Percentiles rank a stretch among this genome's conserved stretches.
Evolutionary conservation across 2,888 invertebrate genomes (phyloP).

Genomic region (Muscina levida): DNA sequence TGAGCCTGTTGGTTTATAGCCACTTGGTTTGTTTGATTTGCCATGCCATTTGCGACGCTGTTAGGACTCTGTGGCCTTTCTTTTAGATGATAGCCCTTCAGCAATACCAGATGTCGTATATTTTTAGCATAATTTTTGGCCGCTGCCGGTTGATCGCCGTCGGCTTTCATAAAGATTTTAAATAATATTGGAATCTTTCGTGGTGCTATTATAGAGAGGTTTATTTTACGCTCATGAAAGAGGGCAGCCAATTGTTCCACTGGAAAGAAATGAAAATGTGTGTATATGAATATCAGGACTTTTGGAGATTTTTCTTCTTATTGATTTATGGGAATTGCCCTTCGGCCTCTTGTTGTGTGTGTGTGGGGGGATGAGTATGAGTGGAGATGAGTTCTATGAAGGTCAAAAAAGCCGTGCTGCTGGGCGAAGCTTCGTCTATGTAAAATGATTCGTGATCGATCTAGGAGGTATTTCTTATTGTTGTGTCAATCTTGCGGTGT

Average conservation of each 20-base stretch:
- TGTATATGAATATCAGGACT: too few species aligned
- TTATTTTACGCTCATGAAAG: conserved; percentile 90
- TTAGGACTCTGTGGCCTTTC: conserved; percentile 85
- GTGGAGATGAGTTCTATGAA: too few species aligned
- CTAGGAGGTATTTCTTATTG: too few species aligned
- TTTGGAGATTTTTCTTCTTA: too few species aligned
- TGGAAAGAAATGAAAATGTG: conserved; percentile 4
- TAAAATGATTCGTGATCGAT: too few species aligned
- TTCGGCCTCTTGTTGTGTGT: too few species aligned
- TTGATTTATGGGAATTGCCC: too few species aligned
- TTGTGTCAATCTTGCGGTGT: too few species aligned
- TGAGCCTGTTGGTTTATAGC: conserved; percentile 66
- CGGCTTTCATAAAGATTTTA: conserved; percentile 93
- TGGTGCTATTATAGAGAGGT: conserved; percentile 93
- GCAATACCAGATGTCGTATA: conserved; percentile 88
- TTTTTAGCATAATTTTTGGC: conserved; percentile 96
- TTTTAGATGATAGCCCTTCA: conserved; percentile 87
- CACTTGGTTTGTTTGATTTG: conserved; percentile 71
- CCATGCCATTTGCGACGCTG: conserved; percentile 69
- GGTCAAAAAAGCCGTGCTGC: too few species aligned
- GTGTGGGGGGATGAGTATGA: too few species aligned
- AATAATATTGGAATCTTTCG: conserved; percentile 92
- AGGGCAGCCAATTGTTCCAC: conserved; percentile 91
- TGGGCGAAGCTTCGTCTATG: too few species aligned
- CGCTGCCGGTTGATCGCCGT: conserved; percentile 90